Percentiles rank a stretch among this genome's conserved stretches.
These are phyloP conservation scores for Malaclemys terrapin DNA, from an alignment of 2,113 vertebrate genomes.

Conservation along the genomic window DNA sequence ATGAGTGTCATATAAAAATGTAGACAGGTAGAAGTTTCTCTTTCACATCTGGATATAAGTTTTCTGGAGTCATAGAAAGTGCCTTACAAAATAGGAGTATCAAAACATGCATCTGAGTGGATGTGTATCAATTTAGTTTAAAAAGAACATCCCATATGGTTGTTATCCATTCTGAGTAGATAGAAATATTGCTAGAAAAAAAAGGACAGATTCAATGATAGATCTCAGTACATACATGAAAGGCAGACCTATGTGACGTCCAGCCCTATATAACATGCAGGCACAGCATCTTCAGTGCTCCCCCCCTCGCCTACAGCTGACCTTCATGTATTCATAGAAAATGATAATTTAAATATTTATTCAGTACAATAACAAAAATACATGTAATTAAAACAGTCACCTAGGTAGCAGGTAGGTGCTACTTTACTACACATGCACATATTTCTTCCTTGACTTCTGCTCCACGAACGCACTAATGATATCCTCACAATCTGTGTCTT, in stretches of 20 bases:
- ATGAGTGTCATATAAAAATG: background rate
- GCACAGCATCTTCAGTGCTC: no score
- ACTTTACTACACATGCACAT: no score
- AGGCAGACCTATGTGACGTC: background rate
- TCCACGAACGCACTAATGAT: no score
- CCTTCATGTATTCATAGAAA: no score
- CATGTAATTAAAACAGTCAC: no score
- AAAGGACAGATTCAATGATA: background rate
- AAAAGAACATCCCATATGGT: slow-evolving; percentile 6
- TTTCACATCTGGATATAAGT: background rate
- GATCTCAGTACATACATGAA: background rate
- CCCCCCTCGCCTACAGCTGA: no score
- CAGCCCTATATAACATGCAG: background rate
- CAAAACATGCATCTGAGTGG: slow-evolving; percentile 22
- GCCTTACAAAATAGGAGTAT: background rate
- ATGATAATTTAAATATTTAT: no score
- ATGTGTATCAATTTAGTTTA: slow-evolving; percentile 5
- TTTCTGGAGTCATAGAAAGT: background rate
- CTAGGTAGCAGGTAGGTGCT: no score
- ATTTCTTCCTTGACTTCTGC: no score
- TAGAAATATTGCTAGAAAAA: background rate
- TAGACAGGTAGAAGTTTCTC: background rate
- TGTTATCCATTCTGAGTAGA: slow-evolving; percentile 31
- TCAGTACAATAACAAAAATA: no score
- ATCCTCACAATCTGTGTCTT: no score